These are phyloP conservation scores for Lasioglossum morio DNA, from an alignment of 2,888 invertebrate genomes.

Conservation along the genomic window DNA sequence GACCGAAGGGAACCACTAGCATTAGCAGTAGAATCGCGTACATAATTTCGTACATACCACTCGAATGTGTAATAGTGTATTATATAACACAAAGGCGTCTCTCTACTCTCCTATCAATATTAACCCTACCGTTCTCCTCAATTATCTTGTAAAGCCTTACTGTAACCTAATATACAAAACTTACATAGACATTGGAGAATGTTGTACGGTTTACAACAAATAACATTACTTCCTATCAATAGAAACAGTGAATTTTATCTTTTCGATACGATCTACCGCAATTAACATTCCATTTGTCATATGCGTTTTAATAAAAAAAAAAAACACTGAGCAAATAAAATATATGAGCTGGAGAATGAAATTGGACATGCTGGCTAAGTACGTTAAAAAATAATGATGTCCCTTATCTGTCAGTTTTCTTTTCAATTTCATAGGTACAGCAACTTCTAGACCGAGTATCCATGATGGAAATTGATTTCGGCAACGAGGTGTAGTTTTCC, in stretches of 20 bases:
- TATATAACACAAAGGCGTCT: neutral
- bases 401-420: neutral
- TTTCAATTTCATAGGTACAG: neutral
- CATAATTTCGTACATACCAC: neutral
- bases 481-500: neutral
- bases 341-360: too few species aligned
- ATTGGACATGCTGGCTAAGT: too few species aligned
- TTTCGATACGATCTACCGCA: neutral
- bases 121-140: neutral
- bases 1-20: neutral
- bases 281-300: too few species aligned
- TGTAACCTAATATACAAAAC: neutral
- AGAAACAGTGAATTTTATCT: neutral
- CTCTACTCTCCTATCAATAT: neutral
- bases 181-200: neutral
- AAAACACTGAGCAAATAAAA: too few species aligned
- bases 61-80: too few species aligned
- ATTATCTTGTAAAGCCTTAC: neutral
- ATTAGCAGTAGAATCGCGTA: neutral
- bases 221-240: too few species aligned
- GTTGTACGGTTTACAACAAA: neutral
- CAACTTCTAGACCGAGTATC: neutral
- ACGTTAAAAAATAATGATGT: neutral
- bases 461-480: neutral
- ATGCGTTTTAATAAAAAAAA: too few species aligned